phyloP scores from a whole-genome alignment of 2,797 vertebrate species.

The Ataeniobius toweri region DNA sequence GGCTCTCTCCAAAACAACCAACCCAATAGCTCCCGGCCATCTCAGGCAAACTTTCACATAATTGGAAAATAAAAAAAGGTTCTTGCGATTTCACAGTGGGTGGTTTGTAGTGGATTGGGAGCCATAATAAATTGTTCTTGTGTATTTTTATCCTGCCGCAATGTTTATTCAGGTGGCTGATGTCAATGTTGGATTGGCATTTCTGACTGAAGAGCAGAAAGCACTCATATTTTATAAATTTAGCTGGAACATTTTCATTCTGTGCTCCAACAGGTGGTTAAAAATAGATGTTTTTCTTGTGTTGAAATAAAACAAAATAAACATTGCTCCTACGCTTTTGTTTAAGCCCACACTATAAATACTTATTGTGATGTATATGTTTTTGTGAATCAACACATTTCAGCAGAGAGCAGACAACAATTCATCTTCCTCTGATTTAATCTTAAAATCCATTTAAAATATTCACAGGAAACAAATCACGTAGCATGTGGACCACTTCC shows the following conservation, averaged over 20 bases:
- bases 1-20: background rate
- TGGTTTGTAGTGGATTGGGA: background rate
- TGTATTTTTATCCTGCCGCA: constrained; percentile 4
- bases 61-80: constrained; percentile 14
- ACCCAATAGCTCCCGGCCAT: background rate
- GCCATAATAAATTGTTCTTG: background rate
- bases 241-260: background rate
- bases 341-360: background rate
- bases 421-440: background rate
- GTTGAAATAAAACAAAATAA: background rate
- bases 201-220: constrained; percentile 3
- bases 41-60: constrained; percentile 1
- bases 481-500: background rate
- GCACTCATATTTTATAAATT: constrained; percentile 4
- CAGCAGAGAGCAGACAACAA: background rate
- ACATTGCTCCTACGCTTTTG: background rate
- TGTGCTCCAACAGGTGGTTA: background rate
- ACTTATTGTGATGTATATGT: background rate
- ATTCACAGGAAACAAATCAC: background rate
- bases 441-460: background rate
- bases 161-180: background rate
- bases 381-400: background rate
- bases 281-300: background rate
- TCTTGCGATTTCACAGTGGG: background rate
- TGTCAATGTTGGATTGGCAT: background rate